Conservation (phyloP, 2,113 vertebrate genomes). For the Sander lucioperca region DNA sequence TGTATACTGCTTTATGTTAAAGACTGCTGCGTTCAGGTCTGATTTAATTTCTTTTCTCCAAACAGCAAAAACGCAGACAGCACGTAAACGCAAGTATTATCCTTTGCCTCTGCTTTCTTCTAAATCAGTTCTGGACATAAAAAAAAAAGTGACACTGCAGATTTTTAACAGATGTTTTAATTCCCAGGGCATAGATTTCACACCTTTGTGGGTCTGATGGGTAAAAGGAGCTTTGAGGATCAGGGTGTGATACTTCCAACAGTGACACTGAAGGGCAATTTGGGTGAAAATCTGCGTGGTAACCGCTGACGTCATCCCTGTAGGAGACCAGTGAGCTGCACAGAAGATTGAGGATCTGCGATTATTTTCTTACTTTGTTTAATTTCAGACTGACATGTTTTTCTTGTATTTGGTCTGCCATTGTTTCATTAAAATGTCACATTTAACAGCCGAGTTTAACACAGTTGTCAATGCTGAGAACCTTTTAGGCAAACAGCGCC, state of each 20-base stretch:
- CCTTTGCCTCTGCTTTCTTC: not conserved
- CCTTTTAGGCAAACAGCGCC: not conserved
- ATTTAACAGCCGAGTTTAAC: accelerated
- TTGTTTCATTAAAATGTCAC: not conserved
- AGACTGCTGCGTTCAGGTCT: not conserved
- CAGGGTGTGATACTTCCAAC: conserved; percentile 80
- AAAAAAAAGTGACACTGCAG: not conserved
- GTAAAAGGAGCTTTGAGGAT: conserved; percentile 88
- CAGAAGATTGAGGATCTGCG: not conserved
- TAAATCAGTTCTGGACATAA: not conserved
- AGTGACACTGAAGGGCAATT: accelerated
- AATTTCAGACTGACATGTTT: not conserved
- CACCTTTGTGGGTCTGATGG: conserved; percentile 94
- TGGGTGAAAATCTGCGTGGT: not conserved
- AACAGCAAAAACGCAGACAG: conserved; percentile 85
- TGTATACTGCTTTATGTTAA: not conserved
- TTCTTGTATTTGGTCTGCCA: not conserved
- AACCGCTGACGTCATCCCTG: conserved; percentile 34
- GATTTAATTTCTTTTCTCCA: conserved; percentile 22
- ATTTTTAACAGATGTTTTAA: not conserved
- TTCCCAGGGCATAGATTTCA: conserved; percentile 90
- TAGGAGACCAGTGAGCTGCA: conserved; percentile 44
- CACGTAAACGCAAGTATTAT: conserved; percentile 88
- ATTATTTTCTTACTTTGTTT: not conserved
- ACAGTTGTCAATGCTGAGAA: accelerated